phyloP scores from a whole-genome alignment of 2,888 invertebrate genomes.

The Lasioglossum calceatum region DNA sequence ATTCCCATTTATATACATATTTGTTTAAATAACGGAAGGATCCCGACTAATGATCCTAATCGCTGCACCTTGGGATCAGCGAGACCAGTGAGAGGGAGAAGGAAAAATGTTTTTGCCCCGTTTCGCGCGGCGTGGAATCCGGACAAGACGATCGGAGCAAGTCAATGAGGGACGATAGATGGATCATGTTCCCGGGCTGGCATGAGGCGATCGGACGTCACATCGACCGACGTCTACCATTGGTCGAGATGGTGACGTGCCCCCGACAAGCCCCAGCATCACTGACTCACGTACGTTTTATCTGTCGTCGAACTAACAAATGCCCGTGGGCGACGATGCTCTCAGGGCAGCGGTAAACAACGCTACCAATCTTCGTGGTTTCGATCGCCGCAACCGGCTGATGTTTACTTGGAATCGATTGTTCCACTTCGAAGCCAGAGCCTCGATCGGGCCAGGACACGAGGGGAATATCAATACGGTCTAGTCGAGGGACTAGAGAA shows the following conservation, averaged over 20 bases:
- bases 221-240: conserved; percentile 62
- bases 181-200: conserved; percentile 33
- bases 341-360: conserved; percentile 27
- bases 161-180: conserved; percentile 37
- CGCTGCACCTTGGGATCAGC: background rate
- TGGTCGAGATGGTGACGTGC: conserved; percentile 76
- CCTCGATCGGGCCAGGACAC: background rate
- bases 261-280: conserved; percentile 76
- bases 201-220: conserved; percentile 76
- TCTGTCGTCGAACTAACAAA: conserved; percentile 58
- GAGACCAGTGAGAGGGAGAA: background rate
- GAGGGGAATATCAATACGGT: background rate
- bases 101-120: conserved; percentile 16
- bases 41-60: background rate
- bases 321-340: conserved; percentile 46
- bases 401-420: conserved; percentile 17
- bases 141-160: conserved; percentile 36
- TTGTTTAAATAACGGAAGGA: background rate
- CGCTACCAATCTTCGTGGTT: conserved; percentile 14
- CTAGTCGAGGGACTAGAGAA: background rate
- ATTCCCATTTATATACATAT: background rate
- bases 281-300: conserved; percentile 70
- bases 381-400: conserved; percentile 1
- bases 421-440: background rate
- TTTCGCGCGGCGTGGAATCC: conserved; percentile 38